A percentile compares a stretch with the other conserved stretches of the same genome.
These are phyloP conservation scores for Pristis pectinata DNA, from an alignment of 2,797 vertebrate genomes.

Conservation along the genomic window DNA sequence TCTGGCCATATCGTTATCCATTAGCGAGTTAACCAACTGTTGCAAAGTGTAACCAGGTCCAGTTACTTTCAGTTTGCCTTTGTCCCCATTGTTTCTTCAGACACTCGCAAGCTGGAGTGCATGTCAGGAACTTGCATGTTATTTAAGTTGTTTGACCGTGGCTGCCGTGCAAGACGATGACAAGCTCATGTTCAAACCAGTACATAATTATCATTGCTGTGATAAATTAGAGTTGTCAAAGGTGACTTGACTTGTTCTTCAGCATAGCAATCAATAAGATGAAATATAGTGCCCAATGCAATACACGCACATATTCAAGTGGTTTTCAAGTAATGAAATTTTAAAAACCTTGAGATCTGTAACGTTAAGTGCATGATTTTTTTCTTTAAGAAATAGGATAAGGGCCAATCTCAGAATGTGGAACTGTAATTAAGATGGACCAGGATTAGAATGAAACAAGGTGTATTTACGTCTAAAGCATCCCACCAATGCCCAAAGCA, in stretches of 20 bases:
- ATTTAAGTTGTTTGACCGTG: not conserved
- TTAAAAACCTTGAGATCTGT: not conserved
- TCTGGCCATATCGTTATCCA: not conserved
- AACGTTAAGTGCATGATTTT: not conserved
- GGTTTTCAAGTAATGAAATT: not conserved
- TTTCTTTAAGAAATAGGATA: not conserved
- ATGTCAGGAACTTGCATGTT: not conserved
- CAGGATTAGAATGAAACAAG: not conserved
- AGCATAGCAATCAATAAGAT: not conserved
- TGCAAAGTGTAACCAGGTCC: not conserved
- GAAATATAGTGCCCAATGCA: not conserved
- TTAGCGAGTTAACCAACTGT: not conserved
- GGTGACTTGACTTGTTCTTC: not conserved
- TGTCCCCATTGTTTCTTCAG: not conserved
- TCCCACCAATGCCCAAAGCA: not conserved
- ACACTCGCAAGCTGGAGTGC: not conserved
- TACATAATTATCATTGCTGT: not conserved
- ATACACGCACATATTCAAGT: not conserved
- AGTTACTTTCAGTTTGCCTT: not conserved
- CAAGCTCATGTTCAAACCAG: not conserved
- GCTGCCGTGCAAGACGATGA: not conserved
- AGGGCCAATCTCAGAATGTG: not conserved
- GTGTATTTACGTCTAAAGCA: not conserved
- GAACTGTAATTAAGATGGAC: not conserved
- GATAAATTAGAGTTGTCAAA: not conserved